Base-by-base conservation (phyloP, 2,888 invertebrate species). In the Xylocampa areola region DNA sequence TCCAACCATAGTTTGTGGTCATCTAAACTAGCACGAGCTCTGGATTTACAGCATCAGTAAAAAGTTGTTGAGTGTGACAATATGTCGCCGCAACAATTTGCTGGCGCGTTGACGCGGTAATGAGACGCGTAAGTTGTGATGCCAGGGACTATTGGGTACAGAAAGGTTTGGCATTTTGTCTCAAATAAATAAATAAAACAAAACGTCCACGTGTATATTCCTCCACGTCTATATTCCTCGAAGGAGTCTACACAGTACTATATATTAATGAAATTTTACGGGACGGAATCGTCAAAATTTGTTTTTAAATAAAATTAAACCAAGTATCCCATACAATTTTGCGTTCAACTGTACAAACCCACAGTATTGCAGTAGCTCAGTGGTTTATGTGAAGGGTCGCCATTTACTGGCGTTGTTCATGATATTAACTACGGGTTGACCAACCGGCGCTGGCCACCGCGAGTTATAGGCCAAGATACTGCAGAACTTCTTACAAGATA, bases 21-120 rank as follows among this genome's bases (percentile, higher is more conserved):
- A 1, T 3, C 16, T 21, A 47, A 55, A 43, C 33, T 23, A 25
- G 14, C 69, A 68, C 32, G 48, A 68, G 55, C n/a, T 16, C 52
- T 68, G 73, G 57, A 76, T 70, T 78, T 80, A 80, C 74, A 81
- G 74, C 68, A 61, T 32, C 76, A 68, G 73, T 77, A 78, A 81
- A 84, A 84, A 85, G 78, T 84, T 82, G 49, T 43, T 73, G 71
- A 83, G 77, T 85, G 83, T 39, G 69, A 67, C 59, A 74, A 73
- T 80, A 77, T 49, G 68, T 69, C 74, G 69, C 73, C 58, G 60
- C 69, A 64, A 76, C 76, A 75, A 76, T 80, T 75, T 68, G 69
- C 49, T 49, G 59, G 37, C 39, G 69, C 68, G 71, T 71, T 82
- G 83, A 79, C 66, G 71, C 55, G 51, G 39, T 74, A 66, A 73